Evolutionary conservation across 2,797 vertebrate genomes (phyloP), one percentile per base, ranked within the genome.

Genomic region (Tragelaphus oryx): DNA sequence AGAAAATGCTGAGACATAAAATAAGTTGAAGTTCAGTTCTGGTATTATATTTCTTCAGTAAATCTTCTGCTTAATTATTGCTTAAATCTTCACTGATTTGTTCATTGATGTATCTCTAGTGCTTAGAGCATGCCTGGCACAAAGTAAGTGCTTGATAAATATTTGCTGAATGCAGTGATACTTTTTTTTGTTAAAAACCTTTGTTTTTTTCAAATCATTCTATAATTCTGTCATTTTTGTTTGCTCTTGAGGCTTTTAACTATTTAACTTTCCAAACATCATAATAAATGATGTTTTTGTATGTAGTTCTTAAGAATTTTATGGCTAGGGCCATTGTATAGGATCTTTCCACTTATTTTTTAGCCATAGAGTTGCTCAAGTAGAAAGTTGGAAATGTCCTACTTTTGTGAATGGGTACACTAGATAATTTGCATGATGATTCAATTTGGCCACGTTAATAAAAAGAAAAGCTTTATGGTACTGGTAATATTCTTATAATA

Each of bases 1-100:
- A 96, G 71, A 91, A 96, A 94, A 94, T 87, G 50, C 13, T 80
- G 79, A 95, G 75, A 76, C 33, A 8, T 81, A 71, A 95, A 96
- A 60, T 75, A 86, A 84, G 28, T 81, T 88, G 84, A 88, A 65
- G n/a, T 75, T 94, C 41, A 68, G 28, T 88, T 95, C 54, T 93
- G 65, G 8, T 60, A 46, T 88, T 86, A 54, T 81, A 28, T 18
- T 62, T 93, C 6, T 57, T 2, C 14, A 57, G 22, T 92, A 65
- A 33, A 83, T 81, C 24, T 85, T 89, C 11, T 89, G 16, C 26
- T 87, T 14, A 48, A 0, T 91, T 91, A 59, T 33, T 91, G 22
- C 85, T 75, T 89, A 84, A 95, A 37, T 89, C 54, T 57, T 95
- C 22, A 82, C 22, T 71, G 59, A 79, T 82, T 95, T 87, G 30